Conservation (phyloP, 37 sponge, comb jelly and placozoan species). For the Crambe crambe region DNA sequence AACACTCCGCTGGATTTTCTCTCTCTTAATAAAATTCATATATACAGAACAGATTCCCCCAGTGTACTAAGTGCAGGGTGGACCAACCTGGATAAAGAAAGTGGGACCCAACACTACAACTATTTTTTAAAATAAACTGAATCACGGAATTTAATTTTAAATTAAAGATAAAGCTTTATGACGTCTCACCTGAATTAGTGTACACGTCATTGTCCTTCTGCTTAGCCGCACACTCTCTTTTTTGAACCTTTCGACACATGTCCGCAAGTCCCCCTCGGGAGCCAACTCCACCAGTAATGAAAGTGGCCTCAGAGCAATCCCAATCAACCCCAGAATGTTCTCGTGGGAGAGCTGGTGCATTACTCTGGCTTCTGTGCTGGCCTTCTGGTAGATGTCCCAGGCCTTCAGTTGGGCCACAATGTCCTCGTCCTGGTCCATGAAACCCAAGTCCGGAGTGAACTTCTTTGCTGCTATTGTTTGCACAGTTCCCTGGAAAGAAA, state of each 20-base stretch:
- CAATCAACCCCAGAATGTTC: conserved; percentile 65
- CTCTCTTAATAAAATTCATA: no score
- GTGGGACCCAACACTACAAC: no score
- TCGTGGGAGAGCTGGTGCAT: conserved; percentile 74
- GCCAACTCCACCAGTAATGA: conserved; percentile 77
- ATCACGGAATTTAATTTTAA: not conserved
- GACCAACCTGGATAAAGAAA: no score
- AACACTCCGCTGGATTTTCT: no score
- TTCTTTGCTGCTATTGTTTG: conserved; percentile 65
- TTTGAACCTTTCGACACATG: conserved; percentile 35
- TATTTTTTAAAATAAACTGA: no score
- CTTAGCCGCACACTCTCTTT: conserved; percentile 19
- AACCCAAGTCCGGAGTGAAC: not conserved
- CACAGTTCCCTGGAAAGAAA: conserved; percentile 11
- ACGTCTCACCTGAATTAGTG: conserved; percentile 67
- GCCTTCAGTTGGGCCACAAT: conserved; percentile 19
- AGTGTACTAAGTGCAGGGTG: no score
- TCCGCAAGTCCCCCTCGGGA: conserved; percentile 71
- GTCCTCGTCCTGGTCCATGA: conserved; percentile 13
- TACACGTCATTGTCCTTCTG: conserved; percentile 32
- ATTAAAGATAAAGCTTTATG: not conserved
- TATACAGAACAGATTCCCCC: no score
- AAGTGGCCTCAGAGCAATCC: conserved; percentile 67
- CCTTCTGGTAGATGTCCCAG: conserved; percentile 73
- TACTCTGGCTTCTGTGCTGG: conserved; percentile 65